Evolutionary conservation across 1,140 invertebrate genomes (phyloP), one percentile per base, ranked within the genome.

Genomic region (Drosophila equinoxialis): DNA sequence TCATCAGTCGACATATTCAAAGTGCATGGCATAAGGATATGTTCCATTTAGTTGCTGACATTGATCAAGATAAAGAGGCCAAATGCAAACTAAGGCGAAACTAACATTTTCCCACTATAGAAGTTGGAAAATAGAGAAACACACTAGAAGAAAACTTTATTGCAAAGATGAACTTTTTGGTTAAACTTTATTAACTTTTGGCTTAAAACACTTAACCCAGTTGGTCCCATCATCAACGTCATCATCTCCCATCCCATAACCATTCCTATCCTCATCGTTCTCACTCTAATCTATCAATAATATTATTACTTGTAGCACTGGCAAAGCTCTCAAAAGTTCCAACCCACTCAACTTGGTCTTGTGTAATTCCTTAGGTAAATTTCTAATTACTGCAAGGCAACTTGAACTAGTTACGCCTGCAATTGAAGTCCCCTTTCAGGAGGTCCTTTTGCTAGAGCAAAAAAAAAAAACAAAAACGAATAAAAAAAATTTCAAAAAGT

Each of bases 211-310:
- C 74, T 76, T 76, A 76, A 76, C 74, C 74, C 73, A 74, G 33
- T 76, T 76, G 54, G 54, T 26, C 42, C 13, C 23, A 6, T 35
- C 73, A 41, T 60, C 74, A 59, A 30, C 30, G 30, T 30, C 30
- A 30, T 30, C 30, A 30, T 30, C 6, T 30, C 1, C 30, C 30
- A 30, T 30, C 30, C 30, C 30, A 30, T 26, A 6, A 6, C 30
- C 30, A 63, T 69, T 63, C 4, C 10, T 11, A 64, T 76, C 54
- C 69, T 76, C 57, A 65, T 59, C 73, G 60, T 60, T 11, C 37
- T 42, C 79, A 74, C 77, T 81, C 69, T 89, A 86, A 86, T 86
- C 83, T 87, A 86, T 86, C 83, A 86, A 86, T 86, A 86, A 83
- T 83, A 89, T 86, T 86, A 86, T 86, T 79, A 57, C 77, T 65